Evolutionary conservation across 2,888 invertebrate genomes (phyloP).

Genomic region (Stenodera caucasica): DNA sequence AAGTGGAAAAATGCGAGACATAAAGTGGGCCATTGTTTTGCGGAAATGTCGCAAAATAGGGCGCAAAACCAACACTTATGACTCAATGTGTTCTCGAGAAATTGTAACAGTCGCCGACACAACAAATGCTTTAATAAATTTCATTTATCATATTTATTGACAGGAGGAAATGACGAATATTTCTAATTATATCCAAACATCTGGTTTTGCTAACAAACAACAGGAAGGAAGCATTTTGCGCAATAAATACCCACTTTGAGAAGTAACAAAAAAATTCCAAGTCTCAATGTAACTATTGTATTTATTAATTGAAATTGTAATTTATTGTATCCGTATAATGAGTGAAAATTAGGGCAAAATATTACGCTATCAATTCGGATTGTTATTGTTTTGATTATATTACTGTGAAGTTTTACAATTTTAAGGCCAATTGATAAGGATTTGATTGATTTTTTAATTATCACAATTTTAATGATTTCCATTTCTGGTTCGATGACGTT

Average conservation of each 20-base stretch:
- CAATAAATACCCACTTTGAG: too few relatives aligned
- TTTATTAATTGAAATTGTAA: too few relatives aligned
- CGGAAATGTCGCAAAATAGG: too few relatives aligned
- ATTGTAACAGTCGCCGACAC: background rate
- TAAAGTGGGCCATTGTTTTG: too few relatives aligned
- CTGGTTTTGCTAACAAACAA: background rate
- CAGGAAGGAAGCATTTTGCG: background rate
- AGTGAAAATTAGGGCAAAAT: background rate
- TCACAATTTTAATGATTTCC: background rate
- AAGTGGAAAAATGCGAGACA: too few relatives aligned
- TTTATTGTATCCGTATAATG: too few relatives aligned
- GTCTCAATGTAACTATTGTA: too few relatives aligned
- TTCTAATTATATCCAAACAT: conserved; percentile 3
- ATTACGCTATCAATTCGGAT: background rate
- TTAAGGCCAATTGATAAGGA: background rate
- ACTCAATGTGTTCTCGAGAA: too few relatives aligned
- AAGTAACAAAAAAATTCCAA: too few relatives aligned
- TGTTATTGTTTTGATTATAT: background rate
- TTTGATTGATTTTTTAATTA: background rate
- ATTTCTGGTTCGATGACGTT: background rate
- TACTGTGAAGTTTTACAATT: background rate
- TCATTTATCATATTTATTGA: conserved; percentile 2
- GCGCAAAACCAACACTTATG: too few relatives aligned
- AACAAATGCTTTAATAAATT: background rate
- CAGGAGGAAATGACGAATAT: background rate